Conservation (phyloP, 2,113 vertebrate species). For the Hippopotamus amphibius region DNA sequence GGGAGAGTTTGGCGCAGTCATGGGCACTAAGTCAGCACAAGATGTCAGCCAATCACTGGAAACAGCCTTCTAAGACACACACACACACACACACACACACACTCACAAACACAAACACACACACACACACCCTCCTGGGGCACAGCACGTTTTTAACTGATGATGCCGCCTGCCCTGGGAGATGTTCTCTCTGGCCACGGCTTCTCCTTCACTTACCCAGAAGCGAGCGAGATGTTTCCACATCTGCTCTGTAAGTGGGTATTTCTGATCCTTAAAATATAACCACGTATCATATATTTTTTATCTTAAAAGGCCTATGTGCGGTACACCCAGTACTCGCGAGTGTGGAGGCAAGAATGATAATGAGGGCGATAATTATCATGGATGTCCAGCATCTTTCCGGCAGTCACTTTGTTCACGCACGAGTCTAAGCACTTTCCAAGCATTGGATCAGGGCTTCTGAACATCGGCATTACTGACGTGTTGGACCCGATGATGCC, state of each 20-base stretch:
- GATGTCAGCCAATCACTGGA: background rate
- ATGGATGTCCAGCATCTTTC: background rate
- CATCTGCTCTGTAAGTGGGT: background rate
- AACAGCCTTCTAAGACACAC: background rate
- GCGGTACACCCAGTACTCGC: background rate
- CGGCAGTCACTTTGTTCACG: background rate
- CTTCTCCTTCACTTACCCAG: background rate
- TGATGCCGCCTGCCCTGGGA: background rate
- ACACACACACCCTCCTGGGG: background rate
- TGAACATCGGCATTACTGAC: background rate
- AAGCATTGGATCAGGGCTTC: background rate
- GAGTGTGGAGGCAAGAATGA: background rate
- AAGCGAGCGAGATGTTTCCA: background rate
- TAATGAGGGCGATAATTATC: background rate
- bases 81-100: background rate
- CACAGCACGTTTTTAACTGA: fast-evolving
- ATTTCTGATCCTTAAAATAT: background rate
- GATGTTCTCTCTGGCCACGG: background rate
- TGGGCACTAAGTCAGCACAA: background rate
- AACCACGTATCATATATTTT: background rate
- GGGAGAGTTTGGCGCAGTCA: background rate
- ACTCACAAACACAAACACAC: background rate
- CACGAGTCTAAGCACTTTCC: too few relatives aligned
- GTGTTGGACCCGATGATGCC: background rate
- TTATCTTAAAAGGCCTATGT: background rate